Percentiles rank a stretch among this genome's conserved stretches.
These are phyloP conservation scores for Acromyrmex charruanus DNA, from an alignment of 1,140 invertebrate species.

Conservation along the genomic window DNA sequence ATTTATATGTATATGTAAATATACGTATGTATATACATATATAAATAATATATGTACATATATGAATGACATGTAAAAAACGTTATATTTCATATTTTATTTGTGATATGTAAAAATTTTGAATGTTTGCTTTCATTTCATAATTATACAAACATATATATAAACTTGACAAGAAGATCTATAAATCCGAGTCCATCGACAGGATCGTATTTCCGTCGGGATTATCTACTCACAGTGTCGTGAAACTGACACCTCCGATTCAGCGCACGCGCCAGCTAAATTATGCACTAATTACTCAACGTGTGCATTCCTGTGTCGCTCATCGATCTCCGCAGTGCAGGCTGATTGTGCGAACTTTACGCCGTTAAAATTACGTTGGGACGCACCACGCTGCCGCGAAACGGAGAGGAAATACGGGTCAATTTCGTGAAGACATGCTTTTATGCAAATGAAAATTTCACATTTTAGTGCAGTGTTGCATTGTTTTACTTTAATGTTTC, in stretches of 20 bases:
- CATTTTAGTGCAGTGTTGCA: neutral
- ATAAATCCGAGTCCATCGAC: constrained; percentile 33
- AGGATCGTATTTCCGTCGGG: constrained; percentile 17
- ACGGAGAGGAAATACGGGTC: constrained; percentile 25
- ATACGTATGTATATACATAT: neutral
- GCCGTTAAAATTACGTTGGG: constrained; percentile 49
- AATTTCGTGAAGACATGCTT: constrained; percentile 30
- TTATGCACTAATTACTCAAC: constrained; percentile 63
- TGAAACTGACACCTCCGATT: constrained; percentile 49
- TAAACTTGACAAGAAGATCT: neutral
- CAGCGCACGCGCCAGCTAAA: constrained; percentile 49
- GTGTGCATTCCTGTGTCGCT: constrained; percentile 53
- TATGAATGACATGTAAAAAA: neutral
- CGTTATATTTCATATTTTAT: neutral
- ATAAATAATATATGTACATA: too few species aligned
- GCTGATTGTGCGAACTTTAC: constrained; percentile 50
- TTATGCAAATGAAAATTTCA: constrained; percentile 13
- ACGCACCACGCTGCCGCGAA: neutral
- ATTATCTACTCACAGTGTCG: constrained; percentile 41
- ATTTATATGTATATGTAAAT: neutral
- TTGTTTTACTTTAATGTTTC: neutral
- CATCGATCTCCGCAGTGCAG: constrained; percentile 52
- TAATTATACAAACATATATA: neutral
- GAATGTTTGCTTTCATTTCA: neutral
- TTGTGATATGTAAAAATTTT: neutral